Conservation (phyloP, 2,888 invertebrate species). For the Schrankia costaestrigalis region DNA sequence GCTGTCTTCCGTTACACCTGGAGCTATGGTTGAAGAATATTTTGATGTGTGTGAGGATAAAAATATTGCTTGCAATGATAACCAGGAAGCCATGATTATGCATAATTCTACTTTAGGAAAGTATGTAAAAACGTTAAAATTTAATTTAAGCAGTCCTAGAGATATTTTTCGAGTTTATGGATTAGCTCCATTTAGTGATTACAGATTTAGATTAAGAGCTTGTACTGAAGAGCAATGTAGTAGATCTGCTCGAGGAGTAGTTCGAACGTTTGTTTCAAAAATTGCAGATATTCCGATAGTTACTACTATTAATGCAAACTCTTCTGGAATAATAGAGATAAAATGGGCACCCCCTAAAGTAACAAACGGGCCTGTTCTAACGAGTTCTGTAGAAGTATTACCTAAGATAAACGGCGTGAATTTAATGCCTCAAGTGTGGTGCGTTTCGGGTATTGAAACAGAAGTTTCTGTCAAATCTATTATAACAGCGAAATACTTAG, state of each 20-base stretch:
- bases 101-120: constrained; percentile 44
- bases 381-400: constrained; percentile 58
- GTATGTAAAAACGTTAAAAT: constrained; percentile 45
- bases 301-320: constrained; percentile 29
- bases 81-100: constrained; percentile 37
- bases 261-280: constrained; percentile 50
- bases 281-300: constrained; percentile 53
- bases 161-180: constrained; percentile 49
- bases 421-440: constrained; percentile 50
- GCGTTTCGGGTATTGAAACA: constrained; percentile 41
- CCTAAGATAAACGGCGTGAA: constrained; percentile 36
- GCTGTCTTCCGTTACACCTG: constrained; percentile 49
- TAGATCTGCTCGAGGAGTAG: constrained; percentile 51
- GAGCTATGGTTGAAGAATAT: constrained; percentile 55
- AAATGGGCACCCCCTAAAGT: constrained; percentile 56
- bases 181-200: constrained; percentile 65
- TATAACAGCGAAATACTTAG: constrained; percentile 36
- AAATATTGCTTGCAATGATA: constrained; percentile 40
- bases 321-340: constrained; percentile 43
- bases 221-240: constrained; percentile 55
- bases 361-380: constrained; percentile 63
- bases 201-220: constrained; percentile 60
- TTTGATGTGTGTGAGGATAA: constrained; percentile 58
- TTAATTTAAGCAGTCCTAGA: constrained; percentile 45
- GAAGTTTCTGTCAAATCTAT: constrained; percentile 35